Conservation (phyloP, 2,888 invertebrate genomes). For the Epinotia demarniana region DNA sequence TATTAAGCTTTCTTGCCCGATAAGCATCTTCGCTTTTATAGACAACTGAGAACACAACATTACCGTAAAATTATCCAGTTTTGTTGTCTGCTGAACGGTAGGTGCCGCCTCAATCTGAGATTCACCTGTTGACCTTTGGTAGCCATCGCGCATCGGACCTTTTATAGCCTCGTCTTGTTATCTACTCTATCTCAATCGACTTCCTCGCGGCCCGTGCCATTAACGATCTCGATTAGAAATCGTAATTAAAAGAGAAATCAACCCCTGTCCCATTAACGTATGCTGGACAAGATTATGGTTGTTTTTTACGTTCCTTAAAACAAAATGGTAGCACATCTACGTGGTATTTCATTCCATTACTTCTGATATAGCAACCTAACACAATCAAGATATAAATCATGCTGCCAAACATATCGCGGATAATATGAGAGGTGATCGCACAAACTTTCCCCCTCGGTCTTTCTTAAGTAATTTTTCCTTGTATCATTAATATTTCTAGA, state of each 20-base stretch:
- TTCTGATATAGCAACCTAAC: background rate
- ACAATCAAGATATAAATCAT: conserved; percentile 17
- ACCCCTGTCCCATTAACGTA: conserved; percentile 8
- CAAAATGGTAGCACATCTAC: background rate
- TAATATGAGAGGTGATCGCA: conserved; percentile 12
- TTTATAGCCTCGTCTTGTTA: conserved; percentile 18
- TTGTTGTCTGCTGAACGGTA: background rate
- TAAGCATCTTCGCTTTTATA: conserved; percentile 18
- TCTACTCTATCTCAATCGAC: conserved; percentile 8
- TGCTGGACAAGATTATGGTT: conserved; percentile 2
- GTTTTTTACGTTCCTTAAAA: background rate
- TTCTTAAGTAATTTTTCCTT: conserved; percentile 23
- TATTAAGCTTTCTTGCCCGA: background rate
- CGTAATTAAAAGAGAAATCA: conserved; percentile 23
- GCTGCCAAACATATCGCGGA: conserved; percentile 10
- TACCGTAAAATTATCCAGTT: background rate
- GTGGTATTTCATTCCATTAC: background rate
- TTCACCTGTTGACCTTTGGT: conserved; percentile 49
- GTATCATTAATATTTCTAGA: conserved; percentile 18
- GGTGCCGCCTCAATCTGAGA: conserved; percentile 45
- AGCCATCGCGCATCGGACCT: conserved; percentile 34
- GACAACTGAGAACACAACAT: conserved; percentile 46
- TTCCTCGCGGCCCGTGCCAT: background rate
- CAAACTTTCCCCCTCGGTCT: conserved; percentile 2
- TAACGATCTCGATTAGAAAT: conserved; percentile 27